A percentile compares a stretch with the other conserved stretches of the same genome.
phyloP scores from a whole-genome alignment of 2,888 invertebrate genomes.

The Agrotis exclamationis region DNA sequence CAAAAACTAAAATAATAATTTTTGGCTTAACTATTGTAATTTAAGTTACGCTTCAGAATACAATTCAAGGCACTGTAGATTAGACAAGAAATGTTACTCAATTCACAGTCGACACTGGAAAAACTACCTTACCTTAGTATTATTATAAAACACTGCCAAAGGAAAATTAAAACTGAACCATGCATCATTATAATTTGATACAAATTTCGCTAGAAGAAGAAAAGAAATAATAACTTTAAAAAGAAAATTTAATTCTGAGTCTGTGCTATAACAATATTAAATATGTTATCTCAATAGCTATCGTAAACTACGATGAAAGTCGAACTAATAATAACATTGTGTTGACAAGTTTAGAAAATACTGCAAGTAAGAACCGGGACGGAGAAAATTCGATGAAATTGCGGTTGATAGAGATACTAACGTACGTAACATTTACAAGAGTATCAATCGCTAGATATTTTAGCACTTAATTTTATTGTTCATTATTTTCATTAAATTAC shows the following conservation, averaged over 20 bases:
- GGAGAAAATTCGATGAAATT: conserved; percentile 34
- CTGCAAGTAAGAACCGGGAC: conserved; percentile 33
- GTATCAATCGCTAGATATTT: neutral
- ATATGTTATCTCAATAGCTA: neutral
- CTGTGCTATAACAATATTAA: neutral
- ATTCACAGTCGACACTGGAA: too few species aligned
- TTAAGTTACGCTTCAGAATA: conserved; percentile 77
- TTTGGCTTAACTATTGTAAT: conserved; percentile 40
- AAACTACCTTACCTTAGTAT: too few species aligned
- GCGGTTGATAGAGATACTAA: conserved; percentile 25
- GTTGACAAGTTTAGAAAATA: conserved; percentile 48
- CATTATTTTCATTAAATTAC: neutral
- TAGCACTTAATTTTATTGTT: neutral
- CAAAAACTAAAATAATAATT: too few species aligned
- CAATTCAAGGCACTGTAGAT: conserved; percentile 72
- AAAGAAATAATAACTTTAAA: neutral
- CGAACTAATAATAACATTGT: conserved; percentile 32
- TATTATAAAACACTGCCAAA: too few species aligned
- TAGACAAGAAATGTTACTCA: conserved; percentile 75
- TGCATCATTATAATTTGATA: neutral
- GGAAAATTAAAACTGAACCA: conserved; percentile 56
- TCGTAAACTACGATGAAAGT: conserved; percentile 23
- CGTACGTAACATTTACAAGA: conserved; percentile 33
- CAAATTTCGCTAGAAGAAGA: neutral
- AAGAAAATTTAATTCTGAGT: neutral